These are phyloP conservation scores for Pangasius sanitwongsei DNA, from an alignment of 2,797 vertebrate species.

Conservation along the genomic window DNA sequence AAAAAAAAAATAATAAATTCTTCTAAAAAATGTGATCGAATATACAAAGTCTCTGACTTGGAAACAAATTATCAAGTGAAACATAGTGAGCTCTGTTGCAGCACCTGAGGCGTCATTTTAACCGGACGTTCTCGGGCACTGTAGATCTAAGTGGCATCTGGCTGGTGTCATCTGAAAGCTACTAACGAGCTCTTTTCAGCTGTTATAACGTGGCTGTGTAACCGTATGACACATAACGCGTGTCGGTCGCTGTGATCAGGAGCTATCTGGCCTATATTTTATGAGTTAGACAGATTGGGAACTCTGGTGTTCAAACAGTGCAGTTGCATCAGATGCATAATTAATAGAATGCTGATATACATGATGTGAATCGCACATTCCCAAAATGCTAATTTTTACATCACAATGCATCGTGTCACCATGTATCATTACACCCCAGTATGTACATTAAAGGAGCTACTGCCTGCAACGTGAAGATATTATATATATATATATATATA, in stretches of 20 bases:
- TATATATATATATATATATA: no score
- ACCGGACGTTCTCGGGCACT: not conserved
- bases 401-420: no score
- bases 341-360: not conserved
- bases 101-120: not conserved
- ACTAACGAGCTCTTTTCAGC: not conserved
- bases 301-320: not conserved
- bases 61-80: not conserved
- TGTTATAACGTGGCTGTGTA: not conserved
- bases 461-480: not conserved
- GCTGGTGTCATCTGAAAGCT: not conserved
- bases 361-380: not conserved
- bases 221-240: not conserved
- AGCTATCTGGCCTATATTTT: not conserved
- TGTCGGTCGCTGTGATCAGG: not conserved
- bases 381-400: not conserved
- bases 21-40: not conserved
- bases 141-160: not conserved
- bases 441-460: no score
- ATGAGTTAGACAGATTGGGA: not conserved
- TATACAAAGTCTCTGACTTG: not conserved
- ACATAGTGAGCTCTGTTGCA: not conserved
- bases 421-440: no score
- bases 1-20: not conserved
- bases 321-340: not conserved